Base-by-base conservation (phyloP, 2,797 vertebrate species). In the Semotilus atromaculatus region DNA sequence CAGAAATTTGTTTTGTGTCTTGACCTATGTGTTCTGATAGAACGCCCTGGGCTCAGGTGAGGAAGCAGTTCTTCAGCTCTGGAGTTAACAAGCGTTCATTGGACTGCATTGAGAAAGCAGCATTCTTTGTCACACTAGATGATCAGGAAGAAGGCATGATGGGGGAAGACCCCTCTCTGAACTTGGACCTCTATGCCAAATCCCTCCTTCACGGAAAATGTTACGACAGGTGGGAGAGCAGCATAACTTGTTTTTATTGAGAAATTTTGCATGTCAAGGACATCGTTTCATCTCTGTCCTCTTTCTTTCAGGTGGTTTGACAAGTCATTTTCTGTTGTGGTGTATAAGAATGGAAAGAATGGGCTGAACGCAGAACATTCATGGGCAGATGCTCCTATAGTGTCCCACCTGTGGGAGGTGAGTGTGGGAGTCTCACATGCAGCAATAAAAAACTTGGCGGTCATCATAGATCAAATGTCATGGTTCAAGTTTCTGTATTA, bases 361-460 rank as follows among this genome's bases (percentile, higher is more conserved):
- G 97, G 97, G 0, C 88, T 98, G 87, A 97, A 96, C 0, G 96
- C 96, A 6, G 97, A 98, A 81, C 97, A 98, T 78, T 97, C 97
- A 0, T 98, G 97, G 97, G 97, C 96, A 0, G 97, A 98, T 58
- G 96, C 96, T 4, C 96, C 97, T 0, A 94, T 96, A 7, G 90
- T 97, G 34, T 96, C 96, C 75, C 97, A 98, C 34, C 93, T 97
- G 70, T 97, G 96, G 96, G 96, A 97, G 95, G 97, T 97, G 90
- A 82, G 90, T 58, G 45, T 29, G 5, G 1, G 38, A 21, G 34
- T 13, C 5, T 31, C 31, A 26, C 7, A 18, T 18, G 45, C 45
- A 34, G 34, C 55, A 45, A 4, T 11, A 48, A 36, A 21, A 14
- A 23, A 40, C 6, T 51, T 53, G 0, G 2, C 1, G 7, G 38